Percentiles rank a stretch among this genome's conserved stretches.
phyloP scores from a whole-genome alignment of 2,113 vertebrate genomes.

The Menidia beryllina region DNA sequence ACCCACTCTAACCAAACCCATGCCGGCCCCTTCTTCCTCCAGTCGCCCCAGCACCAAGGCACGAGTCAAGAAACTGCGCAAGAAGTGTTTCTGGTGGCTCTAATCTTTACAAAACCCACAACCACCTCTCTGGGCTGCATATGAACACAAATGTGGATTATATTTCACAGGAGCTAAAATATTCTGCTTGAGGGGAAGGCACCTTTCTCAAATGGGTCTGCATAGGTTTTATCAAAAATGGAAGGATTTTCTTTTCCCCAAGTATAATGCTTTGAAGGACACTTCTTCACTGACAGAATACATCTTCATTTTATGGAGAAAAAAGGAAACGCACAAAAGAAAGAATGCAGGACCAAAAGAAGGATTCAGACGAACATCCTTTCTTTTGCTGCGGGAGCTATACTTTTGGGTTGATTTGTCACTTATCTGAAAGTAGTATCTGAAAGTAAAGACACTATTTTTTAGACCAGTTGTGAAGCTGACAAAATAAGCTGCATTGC shows the following conservation, averaged over 20 bases:
- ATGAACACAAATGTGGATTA: constrained; percentile 8
- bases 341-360: constrained; percentile 21
- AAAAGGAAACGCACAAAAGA: constrained; percentile 14
- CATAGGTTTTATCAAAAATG: constrained; percentile 19
- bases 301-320: constrained; percentile 5
- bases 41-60: constrained; percentile 75
- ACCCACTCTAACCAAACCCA: constrained; percentile 59
- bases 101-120: constrained; percentile 37
- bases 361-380: background rate
- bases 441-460: constrained; percentile 17
- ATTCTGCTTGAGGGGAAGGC: constrained; percentile 14
- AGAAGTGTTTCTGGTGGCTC: constrained; percentile 99
- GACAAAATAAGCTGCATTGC: constrained; percentile 27
- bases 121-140: background rate
- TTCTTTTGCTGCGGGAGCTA: background rate
- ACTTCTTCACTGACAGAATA: constrained; percentile 18
- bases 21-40: constrained; percentile 34
- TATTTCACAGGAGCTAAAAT: background rate
- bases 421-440: too few relatives aligned
- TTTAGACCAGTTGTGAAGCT: background rate
- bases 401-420: constrained; percentile 10
- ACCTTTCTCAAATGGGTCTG: background rate
- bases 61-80: constrained; percentile 92
- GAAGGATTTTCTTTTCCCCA: constrained; percentile 6
- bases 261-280: constrained; percentile 17